These are phyloP conservation scores for Thaumetopoea pityocampa DNA, from an alignment of 1,140 invertebrate genomes.

Conservation along the genomic window DNA sequence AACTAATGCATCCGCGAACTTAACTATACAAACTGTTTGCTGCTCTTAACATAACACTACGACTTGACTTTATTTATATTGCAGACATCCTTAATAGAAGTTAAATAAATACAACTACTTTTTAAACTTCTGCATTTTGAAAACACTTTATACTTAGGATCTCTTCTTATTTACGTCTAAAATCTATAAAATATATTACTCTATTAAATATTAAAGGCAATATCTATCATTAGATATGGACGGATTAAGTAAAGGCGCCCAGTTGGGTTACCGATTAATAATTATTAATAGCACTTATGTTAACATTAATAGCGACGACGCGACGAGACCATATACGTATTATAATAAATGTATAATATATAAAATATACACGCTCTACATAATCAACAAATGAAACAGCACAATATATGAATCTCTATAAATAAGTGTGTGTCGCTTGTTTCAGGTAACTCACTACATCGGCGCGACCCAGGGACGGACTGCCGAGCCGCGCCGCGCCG, in stretches of 20 bases:
- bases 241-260: conserved; percentile 75
- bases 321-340: conserved; percentile 46
- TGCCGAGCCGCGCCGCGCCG: conserved; percentile 42
- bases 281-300: conserved; percentile 61
- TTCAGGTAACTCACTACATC: conserved; percentile 72
- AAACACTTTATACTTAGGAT: conserved; percentile 63
- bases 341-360: too few species aligned
- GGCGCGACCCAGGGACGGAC: conserved; percentile 39
- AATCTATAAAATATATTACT: conserved; percentile 75
- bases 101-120: conserved; percentile 57
- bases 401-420: conserved; percentile 66
- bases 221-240: conserved; percentile 75
- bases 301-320: conserved; percentile 46
- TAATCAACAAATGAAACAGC: conserved; percentile 63
- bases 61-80: conserved; percentile 17
- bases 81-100: conserved; percentile 19
- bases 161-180: conserved; percentile 57
- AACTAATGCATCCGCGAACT: background rate
- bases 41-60: background rate
- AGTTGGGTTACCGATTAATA: conserved; percentile 72
- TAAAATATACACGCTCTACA: conserved; percentile 47
- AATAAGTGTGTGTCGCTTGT: conserved; percentile 67
- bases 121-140: conserved; percentile 59
- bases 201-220: conserved; percentile 76
- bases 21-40: background rate